Conservation (phyloP, 1,140 invertebrate genomes). For the Laodelphax striatellus region DNA sequence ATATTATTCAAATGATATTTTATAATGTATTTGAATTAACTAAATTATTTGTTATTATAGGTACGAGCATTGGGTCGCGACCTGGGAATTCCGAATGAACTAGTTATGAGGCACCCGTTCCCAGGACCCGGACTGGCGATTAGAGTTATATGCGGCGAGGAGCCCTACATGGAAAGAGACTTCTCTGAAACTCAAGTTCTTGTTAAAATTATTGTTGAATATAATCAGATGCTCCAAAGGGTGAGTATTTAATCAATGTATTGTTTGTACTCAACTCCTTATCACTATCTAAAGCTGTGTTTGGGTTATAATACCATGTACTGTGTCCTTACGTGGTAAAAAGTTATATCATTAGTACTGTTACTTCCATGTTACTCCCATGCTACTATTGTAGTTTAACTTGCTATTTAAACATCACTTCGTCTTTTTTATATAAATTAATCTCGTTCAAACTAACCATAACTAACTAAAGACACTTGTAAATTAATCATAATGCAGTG, state of each 20-base stretch:
- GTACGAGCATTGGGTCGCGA: constrained; percentile 65
- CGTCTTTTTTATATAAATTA: too few species aligned
- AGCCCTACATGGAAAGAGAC: constrained; percentile 90
- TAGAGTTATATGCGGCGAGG: constrained; percentile 88
- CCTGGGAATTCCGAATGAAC: constrained; percentile 71
- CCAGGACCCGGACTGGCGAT: constrained; percentile 93
- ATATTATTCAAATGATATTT: too few species aligned
- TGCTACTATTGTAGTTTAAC: too few species aligned
- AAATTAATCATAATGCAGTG: too few species aligned
- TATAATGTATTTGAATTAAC: too few species aligned
- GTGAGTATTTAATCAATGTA: constrained; percentile 27
- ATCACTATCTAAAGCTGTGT: neutral
- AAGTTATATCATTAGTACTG: neutral
- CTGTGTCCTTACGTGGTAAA: neutral
- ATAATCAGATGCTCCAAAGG: constrained; percentile 81
- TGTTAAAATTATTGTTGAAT: constrained; percentile 88
- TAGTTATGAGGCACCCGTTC: constrained; percentile 94
- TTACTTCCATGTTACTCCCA: too few species aligned
- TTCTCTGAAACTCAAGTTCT: constrained; percentile 92
- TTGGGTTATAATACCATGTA: neutral
- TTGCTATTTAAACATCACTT: too few species aligned
- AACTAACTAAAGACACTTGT: too few species aligned
- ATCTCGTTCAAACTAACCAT: too few species aligned
- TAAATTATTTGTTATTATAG: constrained; percentile 18
- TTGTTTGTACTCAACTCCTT: neutral